Evolutionary conservation across 2,888 invertebrate genomes (phyloP), one percentile per base, ranked within the genome.

Genomic region (Trilocha varians): DNA sequence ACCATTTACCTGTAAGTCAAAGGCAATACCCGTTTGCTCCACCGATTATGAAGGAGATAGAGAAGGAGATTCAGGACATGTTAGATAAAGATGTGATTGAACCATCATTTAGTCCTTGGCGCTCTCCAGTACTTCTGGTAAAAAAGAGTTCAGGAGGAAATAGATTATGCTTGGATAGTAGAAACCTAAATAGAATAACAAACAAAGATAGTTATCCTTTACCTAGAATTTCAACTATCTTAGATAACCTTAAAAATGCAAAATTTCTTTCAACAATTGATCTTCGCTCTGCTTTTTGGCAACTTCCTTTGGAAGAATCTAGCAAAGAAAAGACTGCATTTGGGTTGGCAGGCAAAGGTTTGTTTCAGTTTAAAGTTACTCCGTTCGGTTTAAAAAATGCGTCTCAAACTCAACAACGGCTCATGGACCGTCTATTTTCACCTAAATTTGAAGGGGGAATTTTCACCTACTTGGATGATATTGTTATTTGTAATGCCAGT

Each of bases 1-100:
- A 54, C 18, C 32, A 47, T 5, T 4, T n/a, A n/a, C 56, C 56
- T 9, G 50, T 57, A n/a, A 25, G 49, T 6, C 55, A 56, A 16
- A 35, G 54, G 32, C 33, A 34, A 5, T 34, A 34, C 13, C 17
- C 16, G 8, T 8, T 18, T 8, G 4, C 35, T 2, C 40, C 40
- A 2, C 35, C 5, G 2, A 18, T 9, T 4, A 6, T 18, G 5
- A 14, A 13, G n/a, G 25, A 25, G 3, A 9, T 40, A 9, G 32
- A 40, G 6, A 2, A 11, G 5, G 15, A 40, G n/a, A n/a, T 40
- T 4, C 14, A 40, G n/a, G 15, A 36, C n/a, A 35, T 38, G 34
- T 16, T 42, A 47, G 16, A 40, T n/a, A 13, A 42, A 1, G 47
- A 43, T 15, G 49, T 50, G 0, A 34, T 50, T 1, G 49, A 51